phyloP scores from a whole-genome alignment of 1,140 invertebrate species.

The Sweltsa coloradensis region DNA sequence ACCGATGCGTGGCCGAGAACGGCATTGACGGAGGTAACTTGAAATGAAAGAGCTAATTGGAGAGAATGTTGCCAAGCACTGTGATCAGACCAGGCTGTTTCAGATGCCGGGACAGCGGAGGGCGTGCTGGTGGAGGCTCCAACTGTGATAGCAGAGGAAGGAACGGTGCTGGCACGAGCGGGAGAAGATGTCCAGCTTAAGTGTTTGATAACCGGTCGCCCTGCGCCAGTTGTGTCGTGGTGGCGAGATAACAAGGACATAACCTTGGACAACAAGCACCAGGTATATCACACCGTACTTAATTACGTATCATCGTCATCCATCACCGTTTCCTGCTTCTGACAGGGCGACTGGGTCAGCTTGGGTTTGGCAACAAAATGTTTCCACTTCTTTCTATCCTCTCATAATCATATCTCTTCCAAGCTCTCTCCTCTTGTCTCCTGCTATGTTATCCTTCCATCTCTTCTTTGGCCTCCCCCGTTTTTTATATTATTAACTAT shows the following conservation, averaged over 20 bases:
- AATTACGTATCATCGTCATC: too few relatives aligned
- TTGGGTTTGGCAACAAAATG: too few relatives aligned
- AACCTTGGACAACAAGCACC: neutral
- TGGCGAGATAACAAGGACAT: neutral
- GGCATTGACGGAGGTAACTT: constrained; percentile 2
- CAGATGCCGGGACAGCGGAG: neutral
- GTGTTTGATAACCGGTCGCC: neutral
- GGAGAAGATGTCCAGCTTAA: neutral
- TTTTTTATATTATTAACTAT: too few relatives aligned
- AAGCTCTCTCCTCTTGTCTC: too few relatives aligned
- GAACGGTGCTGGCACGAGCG: neutral
- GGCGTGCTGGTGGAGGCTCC: constrained; percentile 2
- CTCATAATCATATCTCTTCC: too few relatives aligned
- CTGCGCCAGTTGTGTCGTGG: constrained; percentile 2
- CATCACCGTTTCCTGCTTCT: too few relatives aligned
- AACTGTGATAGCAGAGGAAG: neutral
- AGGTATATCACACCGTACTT: too few relatives aligned
- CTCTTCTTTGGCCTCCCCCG: too few relatives aligned
- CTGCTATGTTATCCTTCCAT: too few relatives aligned
- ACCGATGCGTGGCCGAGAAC: constrained; percentile 9
- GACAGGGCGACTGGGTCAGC: too few relatives aligned
- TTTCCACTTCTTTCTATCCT: too few relatives aligned
- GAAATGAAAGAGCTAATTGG: neutral
- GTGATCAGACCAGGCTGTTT: neutral
- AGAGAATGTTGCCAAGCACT: neutral